Evolutionary conservation across 2,888 invertebrate genomes (phyloP), one percentile per base, ranked within the genome.

Genomic region (Phalera bucephala): DNA sequence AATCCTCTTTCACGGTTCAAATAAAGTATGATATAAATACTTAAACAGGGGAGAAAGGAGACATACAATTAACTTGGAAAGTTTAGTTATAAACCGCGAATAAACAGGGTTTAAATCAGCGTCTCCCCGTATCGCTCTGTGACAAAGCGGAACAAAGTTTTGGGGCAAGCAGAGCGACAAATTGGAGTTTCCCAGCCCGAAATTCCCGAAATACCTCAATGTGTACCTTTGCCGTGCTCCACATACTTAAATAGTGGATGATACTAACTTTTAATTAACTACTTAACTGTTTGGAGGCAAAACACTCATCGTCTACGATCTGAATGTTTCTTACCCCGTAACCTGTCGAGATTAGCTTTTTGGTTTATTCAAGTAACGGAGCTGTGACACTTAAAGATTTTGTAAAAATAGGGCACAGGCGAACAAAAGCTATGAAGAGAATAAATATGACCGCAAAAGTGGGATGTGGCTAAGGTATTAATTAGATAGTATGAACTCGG

Each of bases 61-160:
- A 48, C 29, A 40, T 42, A 60, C 58, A 64, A 67, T 66, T 66
- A 59, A 67, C 63, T 61, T 37, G 35, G 40, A 52, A 73, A 71
- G 52, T 72, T 74, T 59, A 33, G 54, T 57, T 67, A 57, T 66
- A 65, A 67, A 61, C 63, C 59, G 37, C 54, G 48, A 46, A 61
- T 55, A 69, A 71, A 65, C 65, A 62, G 48, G 51, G 55, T 53
- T 66, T 61, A 60, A 66, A 64, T 54, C 57, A 63, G 48, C 57
- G 36, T 42, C 45, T 34, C 56, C 50, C 39, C 40, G 42, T 32
- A 46, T 36, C 40, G 21, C 32, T 31, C 42, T 37, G 20, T 27
- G 43, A 39, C 54, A 43, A 46, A 53, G 55, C 34, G 36, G 21
- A 46, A 47, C 49, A 44, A 60, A 56, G 48, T 63, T 63, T 43